These are phyloP conservation scores for Dynastes tityus DNA, from an alignment of 2,888 invertebrate genomes.

Conservation along the genomic window DNA sequence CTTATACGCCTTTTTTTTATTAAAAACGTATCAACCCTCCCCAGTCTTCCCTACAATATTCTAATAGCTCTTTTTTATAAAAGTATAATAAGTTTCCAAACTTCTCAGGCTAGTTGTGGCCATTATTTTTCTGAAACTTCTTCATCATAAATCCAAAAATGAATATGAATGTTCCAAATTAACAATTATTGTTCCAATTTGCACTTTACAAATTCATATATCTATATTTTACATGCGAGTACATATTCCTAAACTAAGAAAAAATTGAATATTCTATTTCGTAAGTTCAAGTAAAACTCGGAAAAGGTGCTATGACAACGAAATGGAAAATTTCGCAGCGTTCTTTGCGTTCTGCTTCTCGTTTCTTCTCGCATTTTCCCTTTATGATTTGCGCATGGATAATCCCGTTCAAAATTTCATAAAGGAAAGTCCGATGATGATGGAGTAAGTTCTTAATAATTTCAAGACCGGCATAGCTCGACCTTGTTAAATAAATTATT, in stretches of 20 bases:
- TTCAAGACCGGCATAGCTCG: not conserved
- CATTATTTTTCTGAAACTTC: no score
- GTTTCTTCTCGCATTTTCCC: not conserved
- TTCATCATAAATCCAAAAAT: no score
- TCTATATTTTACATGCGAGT: not conserved
- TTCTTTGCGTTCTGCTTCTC: not conserved
- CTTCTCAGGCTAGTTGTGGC: no score
- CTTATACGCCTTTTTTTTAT: no score
- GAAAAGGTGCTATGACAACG: no score
- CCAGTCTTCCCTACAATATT: no score
- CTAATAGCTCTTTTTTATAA: no score
- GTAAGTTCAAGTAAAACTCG: no score
- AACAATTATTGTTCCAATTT: not conserved
- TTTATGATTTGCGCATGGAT: not conserved
- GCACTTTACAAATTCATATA: not conserved
- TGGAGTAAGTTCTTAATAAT: conserved; percentile 13
- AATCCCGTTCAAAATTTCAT: conserved; percentile 23
- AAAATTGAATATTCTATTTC: no score
- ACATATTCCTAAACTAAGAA: not conserved
- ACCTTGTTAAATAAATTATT: conserved; percentile 27
- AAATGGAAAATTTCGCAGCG: no score
- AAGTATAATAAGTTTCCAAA: no score
- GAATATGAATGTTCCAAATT: not conserved
- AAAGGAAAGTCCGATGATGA: conserved; percentile 12
- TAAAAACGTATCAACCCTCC: no score